Base-by-base conservation (phyloP, 2,888 invertebrate species). In the Cistogaster globosa region DNA sequence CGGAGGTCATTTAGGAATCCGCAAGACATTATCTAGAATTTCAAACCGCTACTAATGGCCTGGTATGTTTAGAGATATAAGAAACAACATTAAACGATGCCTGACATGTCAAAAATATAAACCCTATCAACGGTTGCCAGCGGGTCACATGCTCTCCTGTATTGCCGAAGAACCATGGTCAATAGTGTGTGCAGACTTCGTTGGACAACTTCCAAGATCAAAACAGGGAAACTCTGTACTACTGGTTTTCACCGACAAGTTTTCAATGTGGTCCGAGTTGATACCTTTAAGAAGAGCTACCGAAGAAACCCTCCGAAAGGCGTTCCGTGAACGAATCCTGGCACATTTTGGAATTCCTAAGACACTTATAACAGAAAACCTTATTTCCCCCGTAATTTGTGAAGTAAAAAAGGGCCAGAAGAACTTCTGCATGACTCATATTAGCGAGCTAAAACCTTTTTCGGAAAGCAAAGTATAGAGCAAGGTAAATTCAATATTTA, bases 291-390 rank as follows among this genome's bases (percentile, higher is more conserved):
- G 75, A 2, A n/a, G 55, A 42, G 65, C 69, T 0, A 48, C 32
- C 8, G 26, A 12, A 0, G 32, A 58, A 42, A 42, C 32, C 7
- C 14, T 72, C 0, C 32, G 18, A 9, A 60, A 62, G 5, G 62
- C 55, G 1, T 78, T 69, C 45, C 53, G 69, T 0, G 69, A 78
- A 16, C 51, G 63, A 1, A 69, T 71, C 1, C 16, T 69, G 7
- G 16, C 62, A 8, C 38, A 22, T 9, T 69, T 53, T 18, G 62
- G 68, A 7, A 26, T 62, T 3, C 77, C 68, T 2, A 68, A 62
- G 7, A 1, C 69, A 0, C 8, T 69, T 9, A 68, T 77, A 0
- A 62, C 68, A 2, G 77, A 55, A 22, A 38, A 11, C 11, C 38
- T 38, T 38, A 11, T 38, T 38, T 38, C 38, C 7, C 38, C 38